Base-by-base conservation (phyloP, 2,113 vertebrate species). In the Riparia riparia region DNA sequence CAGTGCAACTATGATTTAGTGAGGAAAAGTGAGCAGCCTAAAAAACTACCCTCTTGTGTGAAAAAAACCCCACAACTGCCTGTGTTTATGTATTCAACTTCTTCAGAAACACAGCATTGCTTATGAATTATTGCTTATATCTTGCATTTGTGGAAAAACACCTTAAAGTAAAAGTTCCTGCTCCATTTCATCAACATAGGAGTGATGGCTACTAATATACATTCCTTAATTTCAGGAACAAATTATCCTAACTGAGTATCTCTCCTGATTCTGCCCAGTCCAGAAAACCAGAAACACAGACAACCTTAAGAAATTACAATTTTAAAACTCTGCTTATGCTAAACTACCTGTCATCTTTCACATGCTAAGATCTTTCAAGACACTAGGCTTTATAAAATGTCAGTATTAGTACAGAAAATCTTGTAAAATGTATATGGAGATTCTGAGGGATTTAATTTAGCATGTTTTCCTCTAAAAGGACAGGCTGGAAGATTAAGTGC, bases 21-120 rank as follows among this genome's bases (percentile, higher is more conserved):
- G n/a, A 51, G 31, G 32, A 51, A 73, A 50, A 25, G 12, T 12
- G 3, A 86, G 13, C 18, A 65, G 20, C 14, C 34, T 72, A 39
- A 89, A 85, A 68, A 65, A 14, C 2, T 42, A 17, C 11, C 45
- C 10, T 53, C 61, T 47, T 49, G 5, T 19, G 17, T 78, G 15
- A 49, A 53, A 81, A 17, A 42, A 14, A 1, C 0, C 2, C 1
- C 2, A 7, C 31, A 58, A 26, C 4, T 69, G 29, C 28, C 26
- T 54, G 26, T 21, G 7, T 42, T 78, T 45, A 12, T 29, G 9
- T 41, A 71, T n/a, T 18, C 15, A 73, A 29, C 32, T 83, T 82
- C 29, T 56, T 39, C 56, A 86, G 29, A 32, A 73, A 72, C 0
- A 2, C 29, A 76, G n/a, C 39, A 91, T 2, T 79, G 29, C 26